A percentile compares a stretch with the other conserved stretches of the same genome.
Evolutionary conservation across 2,797 vertebrate species (phyloP).

Genomic region (Peromyscus melanophrys): DNA sequence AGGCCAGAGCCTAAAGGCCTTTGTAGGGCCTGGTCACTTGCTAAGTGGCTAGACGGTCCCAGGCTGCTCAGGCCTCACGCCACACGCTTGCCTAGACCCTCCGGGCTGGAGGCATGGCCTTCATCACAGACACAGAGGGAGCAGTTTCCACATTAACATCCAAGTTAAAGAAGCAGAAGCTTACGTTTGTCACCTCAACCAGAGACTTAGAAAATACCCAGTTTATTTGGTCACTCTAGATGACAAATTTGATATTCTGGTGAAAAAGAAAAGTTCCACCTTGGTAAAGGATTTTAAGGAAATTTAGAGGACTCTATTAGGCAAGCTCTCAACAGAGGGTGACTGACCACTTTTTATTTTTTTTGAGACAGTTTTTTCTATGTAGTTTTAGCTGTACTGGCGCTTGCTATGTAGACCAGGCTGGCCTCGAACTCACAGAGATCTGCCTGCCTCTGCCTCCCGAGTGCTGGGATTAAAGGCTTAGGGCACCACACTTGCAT

Average conservation of each 20-base stretch:
- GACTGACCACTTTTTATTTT: not conserved
- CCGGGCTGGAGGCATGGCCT: not conserved
- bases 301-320: not conserved
- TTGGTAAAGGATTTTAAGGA: conserved; percentile 15
- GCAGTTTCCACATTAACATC: not conserved
- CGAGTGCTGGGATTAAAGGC: not conserved
- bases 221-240: not conserved
- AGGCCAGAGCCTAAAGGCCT: not conserved
- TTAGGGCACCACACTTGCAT: not conserved
- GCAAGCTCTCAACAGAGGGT: not conserved
- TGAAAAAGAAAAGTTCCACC: not conserved
- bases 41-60: not conserved
- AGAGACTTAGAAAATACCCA: conserved; percentile 31
- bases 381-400: not conserved
- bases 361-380: not conserved
- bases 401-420: not conserved
- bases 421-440: not conserved
- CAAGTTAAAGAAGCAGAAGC: conserved; percentile 13
- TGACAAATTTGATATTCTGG: conserved; percentile 15
- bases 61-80: not conserved
- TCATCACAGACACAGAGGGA: rapidly evolving
- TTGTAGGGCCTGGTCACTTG: not conserved
- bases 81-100: not conserved
- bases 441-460: not conserved
- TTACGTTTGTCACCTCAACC: conserved; percentile 14